Base-by-base conservation (phyloP, 2,888 invertebrate genomes). In the Mythimna ferrago region DNA sequence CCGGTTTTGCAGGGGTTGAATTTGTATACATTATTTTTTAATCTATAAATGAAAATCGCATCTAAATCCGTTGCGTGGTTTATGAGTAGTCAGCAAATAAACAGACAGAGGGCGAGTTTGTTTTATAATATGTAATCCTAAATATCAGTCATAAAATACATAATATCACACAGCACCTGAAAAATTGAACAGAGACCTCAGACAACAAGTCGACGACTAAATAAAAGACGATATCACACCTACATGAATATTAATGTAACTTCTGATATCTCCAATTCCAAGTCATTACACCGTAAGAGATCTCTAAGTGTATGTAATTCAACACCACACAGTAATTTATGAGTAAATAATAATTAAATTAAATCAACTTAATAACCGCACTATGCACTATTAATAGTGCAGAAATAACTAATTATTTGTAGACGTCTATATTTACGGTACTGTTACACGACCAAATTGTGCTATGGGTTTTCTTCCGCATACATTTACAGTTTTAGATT, bases 321-420 rank as follows among this genome's bases (percentile, higher is more conserved):
- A 70, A 76, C 69, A 73, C 70, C 57, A 63, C 53, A 71, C 10
- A 38, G 41, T 68, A 71, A 77, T 77, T 74, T 75, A 69, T 68
- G 68, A 69, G 63, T 66, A 73, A 67, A 73, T 85, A 80, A 73
- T 73, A 76, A 82, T 80, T 80, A 73, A 85, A 82, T 67, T 73
- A 67, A 76, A 80, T 78, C 61, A 66, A 48, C 78, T 76, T 76
- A 76, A 85, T 79, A 83, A 85, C 78, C 62, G 71, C 66, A 76
- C 73, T 76, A 76, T 78, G 70, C 61, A 38, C 60, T 66, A 76
- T 83, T 87, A 85, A 86, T 85, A 82, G 85, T 67, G 75, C 85
- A 85, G 78, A 85, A 87, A 82, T 82, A 85, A 77, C 80, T 74
- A 85, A 87, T 85, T 85, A 87, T 87, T 83, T 87, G 53, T 65